Evolutionary conservation across 2,888 invertebrate genomes (phyloP).

Genomic region (Cremastinae sp.): DNA sequence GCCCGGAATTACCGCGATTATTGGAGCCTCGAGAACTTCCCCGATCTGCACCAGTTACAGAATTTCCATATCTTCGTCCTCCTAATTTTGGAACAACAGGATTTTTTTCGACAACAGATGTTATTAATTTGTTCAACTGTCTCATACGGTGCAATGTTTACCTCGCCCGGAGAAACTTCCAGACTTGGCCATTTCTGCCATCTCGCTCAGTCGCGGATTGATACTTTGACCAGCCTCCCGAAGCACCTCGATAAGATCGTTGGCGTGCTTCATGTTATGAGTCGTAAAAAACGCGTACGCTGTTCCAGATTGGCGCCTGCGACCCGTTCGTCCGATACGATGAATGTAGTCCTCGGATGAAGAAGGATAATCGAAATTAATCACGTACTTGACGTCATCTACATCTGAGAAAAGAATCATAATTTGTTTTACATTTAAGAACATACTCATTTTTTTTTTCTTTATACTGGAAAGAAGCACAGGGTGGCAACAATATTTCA

Average conservation of each 20-base stretch:
- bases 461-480: constrained; percentile 13
- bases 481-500: constrained; percentile 13
- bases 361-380: constrained; percentile 97
- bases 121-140: no score
- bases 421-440: constrained; percentile 15
- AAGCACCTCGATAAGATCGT: constrained; percentile 92
- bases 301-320: constrained; percentile 92
- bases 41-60: constrained; percentile 59
- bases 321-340: constrained; percentile 95
- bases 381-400: constrained; percentile 96
- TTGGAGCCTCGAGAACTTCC: constrained; percentile 56
- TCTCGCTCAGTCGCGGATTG: constrained; percentile 91
- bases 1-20: constrained; percentile 61
- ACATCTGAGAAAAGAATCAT: constrained; percentile 87
- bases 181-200: constrained; percentile 81
- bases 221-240: constrained; percentile 93
- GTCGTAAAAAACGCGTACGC: constrained; percentile 97
- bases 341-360: constrained; percentile 98
- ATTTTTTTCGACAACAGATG: neutral
- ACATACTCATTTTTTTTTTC: constrained; percentile 12
- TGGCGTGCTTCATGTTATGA: constrained; percentile 92
- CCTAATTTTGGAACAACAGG: constrained; percentile 64
- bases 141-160: no score
- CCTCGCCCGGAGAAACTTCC: constrained; percentile 73
- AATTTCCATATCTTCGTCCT: constrained; percentile 68